Evolutionary conservation across 2,888 invertebrate genomes (phyloP).

Genomic region (Drosophila pegasa): DNA sequence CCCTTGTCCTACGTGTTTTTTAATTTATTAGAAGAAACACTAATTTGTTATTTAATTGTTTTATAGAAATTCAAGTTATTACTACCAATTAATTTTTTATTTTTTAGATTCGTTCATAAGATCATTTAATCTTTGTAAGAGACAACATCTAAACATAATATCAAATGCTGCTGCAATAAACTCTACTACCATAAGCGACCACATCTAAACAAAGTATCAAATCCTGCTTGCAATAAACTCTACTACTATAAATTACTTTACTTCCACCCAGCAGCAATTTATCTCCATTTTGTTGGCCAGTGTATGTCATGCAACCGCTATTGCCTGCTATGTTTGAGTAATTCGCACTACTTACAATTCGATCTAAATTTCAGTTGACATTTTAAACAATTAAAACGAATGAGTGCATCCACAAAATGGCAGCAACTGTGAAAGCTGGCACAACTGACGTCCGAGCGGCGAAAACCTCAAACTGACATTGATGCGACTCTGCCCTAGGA

Average conservation of each 20-base stretch:
- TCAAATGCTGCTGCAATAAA: too few species aligned
- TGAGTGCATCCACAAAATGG: slow-evolving; percentile 48
- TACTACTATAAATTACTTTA: not conserved
- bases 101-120: too few species aligned
- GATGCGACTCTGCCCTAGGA: slow-evolving; percentile 44
- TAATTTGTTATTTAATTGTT: too few species aligned
- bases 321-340: slow-evolving; percentile 17
- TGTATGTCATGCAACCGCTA: not conserved
- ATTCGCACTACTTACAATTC: slow-evolving; percentile 44
- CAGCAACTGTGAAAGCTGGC: slow-evolving; percentile 14
- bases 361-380: slow-evolving; percentile 51
- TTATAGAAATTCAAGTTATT: too few species aligned
- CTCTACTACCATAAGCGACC: too few species aligned
- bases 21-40: too few species aligned
- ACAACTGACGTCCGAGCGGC: slow-evolving; percentile 1
- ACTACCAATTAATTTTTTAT: too few species aligned
- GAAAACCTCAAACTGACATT: slow-evolving; percentile 39
- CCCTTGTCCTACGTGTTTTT: too few species aligned
- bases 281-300: not conserved
- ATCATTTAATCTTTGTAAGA: too few species aligned
- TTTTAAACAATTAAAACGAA: slow-evolving; percentile 71
- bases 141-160: too few species aligned
- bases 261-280: not conserved
- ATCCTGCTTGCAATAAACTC: not conserved
- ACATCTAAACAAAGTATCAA: too few species aligned